phyloP scores from a whole-genome alignment of 2,888 invertebrate species.

The Rotaria socialis region DNA sequence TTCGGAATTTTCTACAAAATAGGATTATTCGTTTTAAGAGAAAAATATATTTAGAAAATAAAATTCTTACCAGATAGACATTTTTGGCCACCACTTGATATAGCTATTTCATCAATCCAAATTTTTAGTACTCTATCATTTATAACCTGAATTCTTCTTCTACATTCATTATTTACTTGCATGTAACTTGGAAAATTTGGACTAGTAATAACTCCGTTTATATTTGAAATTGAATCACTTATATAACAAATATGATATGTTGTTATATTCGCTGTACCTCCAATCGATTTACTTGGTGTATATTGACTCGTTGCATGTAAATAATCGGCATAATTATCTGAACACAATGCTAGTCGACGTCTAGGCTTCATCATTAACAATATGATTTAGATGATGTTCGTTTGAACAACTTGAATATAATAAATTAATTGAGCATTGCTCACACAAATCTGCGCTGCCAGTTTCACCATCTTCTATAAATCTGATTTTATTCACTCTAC shows the following conservation, averaged over 20 bases:
- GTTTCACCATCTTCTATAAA: neutral
- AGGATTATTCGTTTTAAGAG: neutral
- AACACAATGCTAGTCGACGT: constrained; percentile 11
- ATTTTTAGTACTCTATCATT: constrained; percentile 38
- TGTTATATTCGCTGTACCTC: neutral
- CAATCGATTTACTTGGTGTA: constrained; percentile 19
- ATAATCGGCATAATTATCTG: constrained; percentile 39
- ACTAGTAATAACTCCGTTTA: constrained; percentile 38
- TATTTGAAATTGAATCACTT: neutral
- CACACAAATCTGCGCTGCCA: neutral
- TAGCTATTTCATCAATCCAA: constrained; percentile 39
- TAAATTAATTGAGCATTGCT: neutral
- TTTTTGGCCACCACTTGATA: constrained; percentile 9
- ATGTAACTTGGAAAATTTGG: constrained; percentile 40
- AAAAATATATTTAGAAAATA: too few species aligned
- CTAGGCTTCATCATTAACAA: neutral
- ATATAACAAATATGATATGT: constrained; percentile 37
- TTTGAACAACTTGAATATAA: constrained; percentile 27
- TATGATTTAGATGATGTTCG: neutral
- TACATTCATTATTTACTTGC: constrained; percentile 23
- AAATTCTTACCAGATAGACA: neutral
- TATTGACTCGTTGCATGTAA: constrained; percentile 36
- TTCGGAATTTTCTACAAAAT: neutral
- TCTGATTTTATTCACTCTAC: neutral
- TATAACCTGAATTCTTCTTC: constrained; percentile 1